Conservation (phyloP, 23 tunicate species). For the Trididemnum nubilum region DNA sequence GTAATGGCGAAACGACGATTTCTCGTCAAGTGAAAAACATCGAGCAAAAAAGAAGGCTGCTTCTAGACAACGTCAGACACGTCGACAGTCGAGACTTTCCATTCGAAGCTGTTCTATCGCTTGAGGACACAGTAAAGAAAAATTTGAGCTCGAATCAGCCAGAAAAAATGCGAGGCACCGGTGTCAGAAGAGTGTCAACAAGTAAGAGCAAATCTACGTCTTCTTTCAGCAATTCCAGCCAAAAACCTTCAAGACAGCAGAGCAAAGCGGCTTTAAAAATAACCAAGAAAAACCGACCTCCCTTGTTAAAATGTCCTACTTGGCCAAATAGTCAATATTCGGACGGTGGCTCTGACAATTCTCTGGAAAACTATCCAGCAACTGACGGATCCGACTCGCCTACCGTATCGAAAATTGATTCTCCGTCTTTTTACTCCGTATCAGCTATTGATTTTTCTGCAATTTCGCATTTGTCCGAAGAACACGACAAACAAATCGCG, state of each 20-base stretch:
- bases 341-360: background rate
- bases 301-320: conserved; percentile 48
- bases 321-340: conserved; percentile 34
- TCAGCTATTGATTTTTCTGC: conserved; percentile 59
- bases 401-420: conserved; percentile 20
- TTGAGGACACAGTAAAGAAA: conserved; percentile 43
- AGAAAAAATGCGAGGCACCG: conserved; percentile 10
- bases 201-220: conserved; percentile 2
- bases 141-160: background rate
- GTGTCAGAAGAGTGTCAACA: background rate
- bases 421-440: conserved; percentile 49
- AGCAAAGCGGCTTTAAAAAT: background rate
- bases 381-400: background rate
- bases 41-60: background rate
- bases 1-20: conserved; percentile 17
- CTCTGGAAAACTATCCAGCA: background rate
- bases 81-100: conserved; percentile 57
- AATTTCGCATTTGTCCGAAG: conserved; percentile 59
- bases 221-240: background rate
- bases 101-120: conserved; percentile 60
- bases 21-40: no score
- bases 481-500: conserved; percentile 51
- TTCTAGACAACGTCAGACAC: background rate
- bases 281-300: conserved; percentile 44
- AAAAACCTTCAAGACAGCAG: background rate